Evolutionary conservation across 2,797 vertebrate genomes (phyloP).

Genomic region (Gila robusta): DNA sequence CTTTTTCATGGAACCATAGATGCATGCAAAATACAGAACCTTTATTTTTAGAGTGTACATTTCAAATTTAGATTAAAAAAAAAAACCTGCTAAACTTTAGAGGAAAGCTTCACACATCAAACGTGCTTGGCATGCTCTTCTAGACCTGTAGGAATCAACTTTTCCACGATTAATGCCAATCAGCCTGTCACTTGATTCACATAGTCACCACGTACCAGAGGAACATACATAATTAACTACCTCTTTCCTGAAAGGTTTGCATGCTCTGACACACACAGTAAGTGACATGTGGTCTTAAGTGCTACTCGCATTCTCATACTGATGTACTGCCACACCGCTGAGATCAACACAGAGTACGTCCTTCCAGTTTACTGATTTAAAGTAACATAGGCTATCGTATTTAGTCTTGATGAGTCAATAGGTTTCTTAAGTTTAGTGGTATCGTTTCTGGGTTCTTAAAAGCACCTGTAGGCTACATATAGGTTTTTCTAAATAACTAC

Average conservation of each 20-base stretch:
- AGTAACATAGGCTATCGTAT: background rate
- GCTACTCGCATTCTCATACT: slow-evolving; percentile 61
- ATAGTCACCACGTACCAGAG: slow-evolving; percentile 68
- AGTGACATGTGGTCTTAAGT: slow-evolving; percentile 71
- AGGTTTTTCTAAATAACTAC: background rate
- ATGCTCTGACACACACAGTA: slow-evolving; percentile 69
- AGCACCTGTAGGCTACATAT: background rate
- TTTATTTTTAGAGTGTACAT: background rate
- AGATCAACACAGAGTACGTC: slow-evolving; percentile 27
- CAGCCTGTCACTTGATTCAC: slow-evolving; percentile 52
- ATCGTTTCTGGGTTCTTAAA: background rate
- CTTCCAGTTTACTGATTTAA: background rate
- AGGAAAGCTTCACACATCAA: background rate
- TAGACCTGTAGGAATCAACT: background rate
- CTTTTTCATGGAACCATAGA: background rate
- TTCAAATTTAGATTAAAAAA: background rate
- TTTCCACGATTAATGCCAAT: slow-evolving; percentile 40
- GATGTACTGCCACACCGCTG: background rate
- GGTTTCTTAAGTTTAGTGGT: background rate
- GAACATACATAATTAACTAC: slow-evolving; percentile 80
- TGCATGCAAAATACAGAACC: background rate
- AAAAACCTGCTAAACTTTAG: background rate
- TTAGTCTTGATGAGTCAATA: background rate
- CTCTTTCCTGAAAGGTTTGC: slow-evolving; percentile 81
- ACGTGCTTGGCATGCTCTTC: background rate